Conservation (phyloP, 2,797 vertebrate species). For the Phylloscopus collybita region DNA sequence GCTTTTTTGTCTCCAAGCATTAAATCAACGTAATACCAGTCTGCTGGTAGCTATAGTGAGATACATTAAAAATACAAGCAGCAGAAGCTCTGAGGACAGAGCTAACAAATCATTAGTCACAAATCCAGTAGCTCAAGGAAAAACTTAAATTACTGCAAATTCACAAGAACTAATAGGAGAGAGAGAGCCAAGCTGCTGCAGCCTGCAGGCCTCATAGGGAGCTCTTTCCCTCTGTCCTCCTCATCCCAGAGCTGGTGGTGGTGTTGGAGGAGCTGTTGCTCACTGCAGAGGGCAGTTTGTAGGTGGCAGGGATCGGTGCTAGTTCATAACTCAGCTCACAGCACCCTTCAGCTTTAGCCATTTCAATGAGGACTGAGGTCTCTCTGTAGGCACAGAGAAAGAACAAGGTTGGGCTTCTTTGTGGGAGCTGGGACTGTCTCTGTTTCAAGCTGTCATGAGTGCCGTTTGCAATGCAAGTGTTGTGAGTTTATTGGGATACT, state of each 20-base stretch:
- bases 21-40: neutral
- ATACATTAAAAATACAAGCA: neutral
- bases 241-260: neutral
- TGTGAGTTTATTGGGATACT: neutral
- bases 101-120: too few species aligned
- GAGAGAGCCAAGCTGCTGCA: too few species aligned
- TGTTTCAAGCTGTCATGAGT: too few species aligned
- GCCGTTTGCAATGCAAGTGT: neutral
- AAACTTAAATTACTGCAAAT: too few species aligned
- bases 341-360: too few species aligned
- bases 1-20: neutral
- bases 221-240: neutral
- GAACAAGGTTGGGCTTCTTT: neutral
- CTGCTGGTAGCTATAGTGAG: neutral
- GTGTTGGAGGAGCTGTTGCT: neutral
- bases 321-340: neutral
- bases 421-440: neutral
- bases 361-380: too few species aligned
- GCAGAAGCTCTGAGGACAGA: too few species aligned
- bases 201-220: too few species aligned
- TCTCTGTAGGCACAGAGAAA: too few species aligned
- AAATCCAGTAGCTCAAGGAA: too few species aligned
- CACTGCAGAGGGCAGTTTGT: neutral
- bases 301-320: neutral
- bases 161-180: too few species aligned